Conservation (phyloP, 2,888 invertebrate species). For the Caenorhabditis sp. region DNA sequence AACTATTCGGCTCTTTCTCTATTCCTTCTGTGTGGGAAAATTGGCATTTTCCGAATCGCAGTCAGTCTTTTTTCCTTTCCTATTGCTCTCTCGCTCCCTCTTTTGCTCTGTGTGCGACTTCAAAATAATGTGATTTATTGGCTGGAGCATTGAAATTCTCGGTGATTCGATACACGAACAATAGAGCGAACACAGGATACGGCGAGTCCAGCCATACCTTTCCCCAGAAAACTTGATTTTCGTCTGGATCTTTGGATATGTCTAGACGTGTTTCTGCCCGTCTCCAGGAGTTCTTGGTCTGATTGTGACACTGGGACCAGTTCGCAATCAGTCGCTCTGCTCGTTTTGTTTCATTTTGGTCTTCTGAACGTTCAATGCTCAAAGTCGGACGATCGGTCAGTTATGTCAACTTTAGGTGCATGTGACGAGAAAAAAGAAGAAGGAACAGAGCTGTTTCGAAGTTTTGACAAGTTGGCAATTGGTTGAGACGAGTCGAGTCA, state of each 20-base stretch:
- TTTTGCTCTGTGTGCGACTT: slow-evolving; percentile 20
- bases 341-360: not conserved
- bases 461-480: too few relatives aligned
- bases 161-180: not conserved
- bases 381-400: slow-evolving; percentile 3
- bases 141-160: not conserved
- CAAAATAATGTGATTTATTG: slow-evolving; percentile 24
- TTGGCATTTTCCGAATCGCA: slow-evolving; percentile 47
- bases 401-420: not conserved
- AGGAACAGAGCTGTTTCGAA: not conserved
- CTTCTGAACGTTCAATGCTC: slow-evolving; percentile 7
- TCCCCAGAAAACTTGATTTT: not conserved
- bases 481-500: too few relatives aligned
- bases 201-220: not conserved
- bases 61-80: slow-evolving; percentile 23
- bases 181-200: not conserved
- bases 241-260: not conserved
- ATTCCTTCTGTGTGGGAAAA: slow-evolving; percentile 36
- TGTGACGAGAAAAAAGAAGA: not conserved
- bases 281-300: not conserved
- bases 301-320: too few relatives aligned
- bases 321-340: too few relatives aligned
- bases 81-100: slow-evolving; percentile 13
- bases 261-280: not conserved
- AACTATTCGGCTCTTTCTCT: slow-evolving; percentile 28